These are phyloP conservation scores for Channa striata DNA, from an alignment of 2,797 vertebrate genomes.

Conservation along the genomic window DNA sequence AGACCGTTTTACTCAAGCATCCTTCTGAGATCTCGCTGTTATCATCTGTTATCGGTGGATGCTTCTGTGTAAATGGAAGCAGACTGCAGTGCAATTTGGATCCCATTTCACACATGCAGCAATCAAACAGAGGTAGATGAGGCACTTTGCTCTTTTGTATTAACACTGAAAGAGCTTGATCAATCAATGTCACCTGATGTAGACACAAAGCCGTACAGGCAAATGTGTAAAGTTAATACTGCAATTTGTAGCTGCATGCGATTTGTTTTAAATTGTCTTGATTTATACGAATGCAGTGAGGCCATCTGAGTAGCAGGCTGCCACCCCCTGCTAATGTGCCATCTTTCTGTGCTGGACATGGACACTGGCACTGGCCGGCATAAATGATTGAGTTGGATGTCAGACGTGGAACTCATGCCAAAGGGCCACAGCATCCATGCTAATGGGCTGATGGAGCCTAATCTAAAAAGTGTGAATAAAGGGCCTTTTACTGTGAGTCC, in stretches of 20 bases:
- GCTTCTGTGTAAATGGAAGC: slow-evolving; percentile 58
- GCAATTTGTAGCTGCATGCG: slow-evolving; percentile 24
- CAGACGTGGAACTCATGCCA: slow-evolving; percentile 68
- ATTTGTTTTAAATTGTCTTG: slow-evolving; percentile 29
- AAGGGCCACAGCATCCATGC: slow-evolving; percentile 69
- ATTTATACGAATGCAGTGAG: slow-evolving; percentile 52
- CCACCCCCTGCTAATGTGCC: slow-evolving; percentile 52
- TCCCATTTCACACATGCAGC: slow-evolving; percentile 53
- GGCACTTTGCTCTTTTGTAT: slow-evolving; percentile 26
- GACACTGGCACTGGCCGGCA: slow-evolving; percentile 60
- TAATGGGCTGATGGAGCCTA: slow-evolving; percentile 73
- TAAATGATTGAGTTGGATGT: slow-evolving; percentile 80
- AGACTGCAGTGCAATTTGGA: slow-evolving; percentile 43
- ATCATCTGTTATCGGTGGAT: slow-evolving; percentile 53
- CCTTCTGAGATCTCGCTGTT: slow-evolving; percentile 49
- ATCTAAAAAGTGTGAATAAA: slow-evolving; percentile 78
- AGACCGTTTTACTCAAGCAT: slow-evolving; percentile 33
- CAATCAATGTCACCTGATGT: slow-evolving; percentile 36
- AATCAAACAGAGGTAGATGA: slow-evolving; percentile 49
- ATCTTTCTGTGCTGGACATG: slow-evolving; percentile 67
- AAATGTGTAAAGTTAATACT: slow-evolving; percentile 19
- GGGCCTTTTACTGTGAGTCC: slow-evolving; percentile 65
- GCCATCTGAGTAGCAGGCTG: slow-evolving; percentile 60
- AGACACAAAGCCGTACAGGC: neutral
- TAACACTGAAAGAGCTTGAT: slow-evolving; percentile 36